Percentiles rank a stretch among this genome's conserved stretches.
These are phyloP conservation scores for Orgyia antiqua DNA, from an alignment of 2,888 invertebrate genomes.

Conservation along the genomic window DNA sequence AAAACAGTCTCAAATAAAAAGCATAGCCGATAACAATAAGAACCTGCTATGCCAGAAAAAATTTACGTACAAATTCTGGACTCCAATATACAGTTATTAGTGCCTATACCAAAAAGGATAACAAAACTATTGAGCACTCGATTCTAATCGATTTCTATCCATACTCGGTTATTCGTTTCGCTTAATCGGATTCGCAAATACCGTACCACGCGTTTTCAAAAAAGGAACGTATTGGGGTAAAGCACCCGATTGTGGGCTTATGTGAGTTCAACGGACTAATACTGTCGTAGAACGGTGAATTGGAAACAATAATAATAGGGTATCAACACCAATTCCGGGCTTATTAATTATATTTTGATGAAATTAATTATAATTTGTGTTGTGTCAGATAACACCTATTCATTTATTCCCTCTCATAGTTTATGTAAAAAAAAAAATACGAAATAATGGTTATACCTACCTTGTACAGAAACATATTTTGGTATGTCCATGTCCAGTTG, in stretches of 20 bases:
- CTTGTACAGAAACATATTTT: too few species aligned
- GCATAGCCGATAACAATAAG: too few species aligned
- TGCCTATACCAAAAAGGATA: too few species aligned
- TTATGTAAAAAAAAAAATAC: too few species aligned
- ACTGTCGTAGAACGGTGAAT: slow-evolving; percentile 29
- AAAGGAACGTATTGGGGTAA: slow-evolving; percentile 41
- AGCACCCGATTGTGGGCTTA: slow-evolving; percentile 28
- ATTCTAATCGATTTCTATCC: slow-evolving; percentile 26
- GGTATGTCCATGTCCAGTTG: too few species aligned
- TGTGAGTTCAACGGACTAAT: slow-evolving; percentile 45
- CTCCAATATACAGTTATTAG: too few species aligned
- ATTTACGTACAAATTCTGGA: too few species aligned
- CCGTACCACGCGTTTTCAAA: slow-evolving; percentile 46
- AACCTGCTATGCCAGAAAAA: too few species aligned
- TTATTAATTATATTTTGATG: slow-evolving; percentile 5
- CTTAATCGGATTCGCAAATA: slow-evolving; percentile 29
- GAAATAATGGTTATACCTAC: too few species aligned
- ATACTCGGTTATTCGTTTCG: slow-evolving; percentile 26
- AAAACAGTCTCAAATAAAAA: too few species aligned
- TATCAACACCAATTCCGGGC: slow-evolving; percentile 16
- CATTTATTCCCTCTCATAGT: neutral
- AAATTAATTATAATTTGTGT: too few species aligned
- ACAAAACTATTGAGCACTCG: slow-evolving; percentile 13
- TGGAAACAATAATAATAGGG: slow-evolving; percentile 26
- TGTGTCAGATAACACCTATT: neutral